Evolutionary conservation across 2,888 invertebrate species (phyloP), one percentile per base, ranked within the genome.

Genomic region (Liposcelis brunnea): DNA sequence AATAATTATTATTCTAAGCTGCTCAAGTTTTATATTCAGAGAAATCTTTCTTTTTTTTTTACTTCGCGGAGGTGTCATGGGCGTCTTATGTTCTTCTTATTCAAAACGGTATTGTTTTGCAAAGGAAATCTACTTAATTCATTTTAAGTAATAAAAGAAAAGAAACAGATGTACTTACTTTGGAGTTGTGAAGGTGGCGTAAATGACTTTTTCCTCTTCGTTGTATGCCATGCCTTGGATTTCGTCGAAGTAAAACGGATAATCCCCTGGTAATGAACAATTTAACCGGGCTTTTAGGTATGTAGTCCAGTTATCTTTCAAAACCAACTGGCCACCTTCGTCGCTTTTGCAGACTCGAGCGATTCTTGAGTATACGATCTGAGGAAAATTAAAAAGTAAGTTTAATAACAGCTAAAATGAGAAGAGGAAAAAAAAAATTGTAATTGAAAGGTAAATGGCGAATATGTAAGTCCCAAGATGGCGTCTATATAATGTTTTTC

Each of bases 331-430:
- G 2, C 80, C 80, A n/a, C 84, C 85, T 2, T 71, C 68, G 59
- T 94, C 93, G 58, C 83, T 82, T 65, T 91, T 91, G 60, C 93
- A 93, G 2, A 93, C 81, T 44, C 93, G 71, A 0, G 86, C 91
- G 46, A 93, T 85, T 51, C 93, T 74, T 2, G 91, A 90, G 63
- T 87, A 91, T 32, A 90, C 73, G 54, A 73, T 77, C 86, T 86
- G 63, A n/a, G n/a, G n/a, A 43, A 65, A 62, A 49, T 33, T 50
- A 32, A 46, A 51, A 12, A 18, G 8, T 7, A 40, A 14, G 21
- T 16, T 4, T 6, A n/a, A 37, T n/a, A 11, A 11, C 37, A 37
- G 8, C 12, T n/a, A 15, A 35, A 35, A 14, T 35, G 35, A 35
- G 35, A 6, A 6, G 4, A 16, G 35, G 10, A 35, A 14, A 26